These are phyloP conservation scores for Polymixis lichenea DNA, from an alignment of 2,888 invertebrate species.

Conservation along the genomic window DNA sequence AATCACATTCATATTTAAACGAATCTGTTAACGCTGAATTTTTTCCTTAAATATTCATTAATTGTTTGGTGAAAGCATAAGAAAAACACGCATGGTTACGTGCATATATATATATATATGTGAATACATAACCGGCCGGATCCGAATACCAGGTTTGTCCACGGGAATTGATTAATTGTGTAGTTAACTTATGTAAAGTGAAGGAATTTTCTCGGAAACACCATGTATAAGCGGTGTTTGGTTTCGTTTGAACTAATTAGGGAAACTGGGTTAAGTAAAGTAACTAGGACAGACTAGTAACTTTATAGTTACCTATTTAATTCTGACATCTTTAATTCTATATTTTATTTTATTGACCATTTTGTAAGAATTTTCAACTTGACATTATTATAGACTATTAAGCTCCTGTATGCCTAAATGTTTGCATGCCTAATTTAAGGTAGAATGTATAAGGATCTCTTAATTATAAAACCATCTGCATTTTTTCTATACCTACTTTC, in stretches of 20 bases:
- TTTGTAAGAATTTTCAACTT: no score
- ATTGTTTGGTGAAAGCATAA: slow-evolving; percentile 55
- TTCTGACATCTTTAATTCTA: no score
- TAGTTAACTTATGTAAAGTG: slow-evolving; percentile 27
- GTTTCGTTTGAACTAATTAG: slow-evolving; percentile 6
- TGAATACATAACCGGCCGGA: slow-evolving; percentile 50
- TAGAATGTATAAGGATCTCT: no score
- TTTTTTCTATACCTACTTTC: no score
- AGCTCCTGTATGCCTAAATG: no score
- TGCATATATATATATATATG: slow-evolving; percentile 26
- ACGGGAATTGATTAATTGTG: slow-evolving; percentile 52
- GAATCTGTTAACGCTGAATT: slow-evolving; percentile 35
- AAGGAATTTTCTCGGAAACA: slow-evolving; percentile 39
- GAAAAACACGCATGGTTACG: slow-evolving; percentile 38
- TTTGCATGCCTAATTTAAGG: no score
- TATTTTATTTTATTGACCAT: no score
- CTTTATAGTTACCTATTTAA: no score
- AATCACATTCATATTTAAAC: slow-evolving; percentile 37
- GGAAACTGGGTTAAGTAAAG: slow-evolving; percentile 25
- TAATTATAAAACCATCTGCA: no score
- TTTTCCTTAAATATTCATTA: slow-evolving; percentile 50
- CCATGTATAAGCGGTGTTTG: slow-evolving; percentile 1
- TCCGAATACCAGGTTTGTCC: slow-evolving; percentile 42
- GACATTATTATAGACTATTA: no score
- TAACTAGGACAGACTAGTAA: no score